phyloP scores from a whole-genome alignment of 2,797 vertebrate species.

The Amblyopsis hoosieri region DNA sequence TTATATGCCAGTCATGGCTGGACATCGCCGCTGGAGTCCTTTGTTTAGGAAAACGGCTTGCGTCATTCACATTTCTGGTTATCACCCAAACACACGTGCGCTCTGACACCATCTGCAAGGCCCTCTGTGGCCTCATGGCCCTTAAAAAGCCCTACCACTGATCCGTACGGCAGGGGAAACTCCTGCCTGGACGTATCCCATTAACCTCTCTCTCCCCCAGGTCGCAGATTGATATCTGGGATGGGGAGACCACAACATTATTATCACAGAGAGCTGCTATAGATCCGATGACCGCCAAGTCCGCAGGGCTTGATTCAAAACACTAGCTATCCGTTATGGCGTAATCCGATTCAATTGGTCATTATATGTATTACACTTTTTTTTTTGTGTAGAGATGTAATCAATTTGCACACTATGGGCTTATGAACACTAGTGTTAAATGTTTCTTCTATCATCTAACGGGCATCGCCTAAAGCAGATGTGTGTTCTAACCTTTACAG shows the following conservation, averaged over 20 bases:
- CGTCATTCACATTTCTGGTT: slow-evolving; percentile 43
- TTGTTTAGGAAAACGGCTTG: slow-evolving; percentile 55
- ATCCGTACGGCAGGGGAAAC: slow-evolving; percentile 59
- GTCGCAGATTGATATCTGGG: slow-evolving; percentile 44
- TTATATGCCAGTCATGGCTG: slow-evolving; percentile 58
- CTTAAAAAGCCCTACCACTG: slow-evolving; percentile 30
- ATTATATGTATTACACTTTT: too few relatives aligned
- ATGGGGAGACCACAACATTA: slow-evolving; percentile 12
- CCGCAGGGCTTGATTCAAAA: not conserved
- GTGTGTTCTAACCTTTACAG: too few relatives aligned
- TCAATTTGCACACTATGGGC: too few relatives aligned
- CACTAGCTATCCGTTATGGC: not conserved
- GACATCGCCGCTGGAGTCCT: slow-evolving; percentile 57
- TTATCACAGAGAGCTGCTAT: not conserved
- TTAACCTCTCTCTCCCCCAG: slow-evolving; percentile 60
- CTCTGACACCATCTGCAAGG: not conserved
- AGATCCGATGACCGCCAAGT: not conserved
- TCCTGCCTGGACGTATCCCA: slow-evolving; percentile 62
- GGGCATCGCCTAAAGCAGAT: too few relatives aligned
- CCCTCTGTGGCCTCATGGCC: slow-evolving; percentile 2
- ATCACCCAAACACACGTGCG: too few relatives aligned
- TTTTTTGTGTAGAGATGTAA: too few relatives aligned
- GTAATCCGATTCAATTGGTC: too few relatives aligned
- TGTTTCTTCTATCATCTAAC: too few relatives aligned
- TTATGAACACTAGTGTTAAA: too few relatives aligned